Conservation (phyloP, 2,888 invertebrate genomes). For the Ophonus ardosiacus region DNA sequence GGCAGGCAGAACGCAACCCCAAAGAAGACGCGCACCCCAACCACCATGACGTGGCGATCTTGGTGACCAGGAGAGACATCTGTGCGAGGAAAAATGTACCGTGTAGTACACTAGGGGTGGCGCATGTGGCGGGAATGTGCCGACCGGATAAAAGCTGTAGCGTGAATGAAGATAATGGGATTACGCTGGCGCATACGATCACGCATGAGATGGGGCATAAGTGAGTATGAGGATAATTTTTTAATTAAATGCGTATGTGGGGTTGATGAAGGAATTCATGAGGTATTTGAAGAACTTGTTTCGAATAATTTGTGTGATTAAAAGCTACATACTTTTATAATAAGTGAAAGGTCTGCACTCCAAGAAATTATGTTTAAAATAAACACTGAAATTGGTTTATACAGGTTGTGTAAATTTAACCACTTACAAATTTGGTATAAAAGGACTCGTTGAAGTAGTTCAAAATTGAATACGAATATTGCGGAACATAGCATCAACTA, state of each 20-base stretch:
- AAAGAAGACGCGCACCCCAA: constrained; percentile 88
- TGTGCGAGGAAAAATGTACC: constrained; percentile 78
- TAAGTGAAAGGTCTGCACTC: no score
- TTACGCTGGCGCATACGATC: constrained; percentile 91
- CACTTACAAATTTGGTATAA: no score
- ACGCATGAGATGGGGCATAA: constrained; percentile 95
- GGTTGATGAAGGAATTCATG: no score
- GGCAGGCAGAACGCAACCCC: constrained; percentile 88
- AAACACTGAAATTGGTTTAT: no score
- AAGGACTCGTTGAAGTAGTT: no score
- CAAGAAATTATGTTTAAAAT: no score
- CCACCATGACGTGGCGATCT: constrained; percentile 93
- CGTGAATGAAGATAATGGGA: constrained; percentile 94
- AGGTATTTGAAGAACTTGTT: no score
- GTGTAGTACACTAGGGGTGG: constrained; percentile 89
- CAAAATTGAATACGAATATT: no score
- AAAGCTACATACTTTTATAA: no score
- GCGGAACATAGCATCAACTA: no score
- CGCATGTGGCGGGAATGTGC: constrained; percentile 94
- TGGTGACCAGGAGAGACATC: constrained; percentile 88
- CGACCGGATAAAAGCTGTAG: constrained; percentile 90
- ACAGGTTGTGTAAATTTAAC: no score
- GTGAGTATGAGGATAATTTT: constrained; percentile 79
- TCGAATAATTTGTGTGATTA: no score
- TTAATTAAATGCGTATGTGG: neutral